Percentiles rank a stretch among this genome's conserved stretches.
These are phyloP conservation scores for Barbus barbus DNA, from an alignment of 2,113 vertebrate species.

Conservation along the genomic window DNA sequence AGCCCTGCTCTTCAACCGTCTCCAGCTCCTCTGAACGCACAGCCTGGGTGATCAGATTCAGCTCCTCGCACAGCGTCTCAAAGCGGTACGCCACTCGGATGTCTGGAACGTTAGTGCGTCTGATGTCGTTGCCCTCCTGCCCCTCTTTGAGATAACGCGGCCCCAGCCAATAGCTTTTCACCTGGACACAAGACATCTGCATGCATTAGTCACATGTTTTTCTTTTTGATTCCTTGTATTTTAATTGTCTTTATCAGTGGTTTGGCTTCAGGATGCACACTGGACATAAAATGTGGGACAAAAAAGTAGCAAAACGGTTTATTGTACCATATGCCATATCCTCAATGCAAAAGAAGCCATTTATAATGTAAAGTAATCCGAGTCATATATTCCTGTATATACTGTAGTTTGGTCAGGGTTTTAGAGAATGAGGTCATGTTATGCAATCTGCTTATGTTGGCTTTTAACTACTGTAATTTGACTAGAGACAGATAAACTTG, in stretches of 20 bases:
- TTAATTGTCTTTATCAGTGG: background rate
- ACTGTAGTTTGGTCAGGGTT: background rate
- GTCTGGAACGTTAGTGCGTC: constrained; percentile 91
- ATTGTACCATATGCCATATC: no score
- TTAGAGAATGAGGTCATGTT: background rate
- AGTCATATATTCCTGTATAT: background rate
- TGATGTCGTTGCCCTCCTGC: constrained; percentile 89
- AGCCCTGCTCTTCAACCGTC: constrained; percentile 85
- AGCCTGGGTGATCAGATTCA: constrained; percentile 91
- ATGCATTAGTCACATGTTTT: background rate
- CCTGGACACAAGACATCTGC: constrained; percentile 50
- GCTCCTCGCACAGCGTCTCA: constrained; percentile 92
- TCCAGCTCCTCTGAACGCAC: constrained; percentile 88
- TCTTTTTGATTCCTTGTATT: background rate
- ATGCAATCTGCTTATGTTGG: background rate
- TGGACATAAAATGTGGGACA: background rate
- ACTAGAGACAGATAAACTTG: background rate
- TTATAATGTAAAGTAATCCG: background rate
- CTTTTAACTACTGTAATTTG: background rate
- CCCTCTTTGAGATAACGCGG: constrained; percentile 86
- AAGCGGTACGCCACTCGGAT: constrained; percentile 90
- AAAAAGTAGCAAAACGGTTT: no score
- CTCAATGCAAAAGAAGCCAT: background rate
- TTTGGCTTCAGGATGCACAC: background rate
- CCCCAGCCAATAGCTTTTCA: constrained; percentile 91